phyloP scores from a whole-genome alignment of 1,140 invertebrate species.

The Pogonognathellus flavescens region DNA sequence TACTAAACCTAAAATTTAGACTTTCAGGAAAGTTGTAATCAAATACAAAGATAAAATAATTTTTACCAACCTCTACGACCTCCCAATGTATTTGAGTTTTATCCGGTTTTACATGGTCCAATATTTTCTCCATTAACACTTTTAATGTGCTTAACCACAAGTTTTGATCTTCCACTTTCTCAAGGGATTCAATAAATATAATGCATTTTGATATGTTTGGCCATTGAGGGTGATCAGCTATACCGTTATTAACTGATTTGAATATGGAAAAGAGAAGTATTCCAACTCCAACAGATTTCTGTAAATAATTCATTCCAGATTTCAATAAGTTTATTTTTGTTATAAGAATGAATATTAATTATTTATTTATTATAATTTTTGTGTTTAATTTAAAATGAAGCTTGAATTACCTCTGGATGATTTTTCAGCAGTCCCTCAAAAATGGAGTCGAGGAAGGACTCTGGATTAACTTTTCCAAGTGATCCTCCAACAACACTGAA shows the following conservation, averaged over 20 bases:
- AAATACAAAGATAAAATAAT: background rate
- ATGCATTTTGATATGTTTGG: conserved; percentile 47
- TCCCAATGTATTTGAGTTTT: conserved; percentile 21
- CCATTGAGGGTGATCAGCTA: conserved; percentile 12
- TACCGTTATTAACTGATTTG: conserved; percentile 34
- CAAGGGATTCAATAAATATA: conserved; percentile 13
- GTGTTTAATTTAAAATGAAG: too few species aligned
- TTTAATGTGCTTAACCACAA: conserved; percentile 3
- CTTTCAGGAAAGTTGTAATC: too few species aligned
- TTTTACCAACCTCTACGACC: conserved; percentile 13
- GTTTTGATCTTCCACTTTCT: background rate
- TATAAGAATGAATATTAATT: too few species aligned
- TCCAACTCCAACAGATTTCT: conserved; percentile 56
- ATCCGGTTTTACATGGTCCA: background rate
- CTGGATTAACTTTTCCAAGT: conserved; percentile 41
- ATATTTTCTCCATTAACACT: conserved; percentile 17
- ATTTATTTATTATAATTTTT: too few species aligned
- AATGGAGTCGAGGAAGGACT: conserved; percentile 46
- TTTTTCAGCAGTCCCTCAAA: conserved; percentile 41
- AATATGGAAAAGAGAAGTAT: conserved; percentile 54
- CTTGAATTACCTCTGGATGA: conserved; percentile 50
- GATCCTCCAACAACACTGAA: conserved; percentile 52
- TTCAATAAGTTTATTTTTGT: conserved; percentile 17
- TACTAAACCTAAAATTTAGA: too few species aligned
- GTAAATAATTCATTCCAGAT: background rate